Conservation (phyloP, 1,140 invertebrate species). For the Zaprionus africanus region DNA sequence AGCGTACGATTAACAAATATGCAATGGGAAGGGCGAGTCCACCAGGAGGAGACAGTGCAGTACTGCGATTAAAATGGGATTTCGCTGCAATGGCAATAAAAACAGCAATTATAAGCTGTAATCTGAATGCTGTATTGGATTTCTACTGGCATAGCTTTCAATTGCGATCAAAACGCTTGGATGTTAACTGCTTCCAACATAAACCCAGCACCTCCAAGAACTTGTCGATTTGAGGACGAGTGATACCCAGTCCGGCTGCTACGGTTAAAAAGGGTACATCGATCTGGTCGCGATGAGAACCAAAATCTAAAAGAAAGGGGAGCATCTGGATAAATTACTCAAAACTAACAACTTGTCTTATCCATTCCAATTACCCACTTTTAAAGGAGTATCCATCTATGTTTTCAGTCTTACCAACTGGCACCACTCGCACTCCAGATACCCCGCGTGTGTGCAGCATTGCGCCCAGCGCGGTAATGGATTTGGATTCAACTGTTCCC, state of each 20-base stretch:
- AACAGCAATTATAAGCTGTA: too few relatives aligned
- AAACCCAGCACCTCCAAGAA: slow-evolving; percentile 75
- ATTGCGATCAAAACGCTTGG: too few relatives aligned
- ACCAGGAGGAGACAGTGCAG: too few relatives aligned
- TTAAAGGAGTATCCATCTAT: slow-evolving; percentile 76
- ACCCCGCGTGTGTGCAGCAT: slow-evolving; percentile 83
- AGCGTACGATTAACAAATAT: too few relatives aligned
- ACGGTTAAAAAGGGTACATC: slow-evolving; percentile 78
- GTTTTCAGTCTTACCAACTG: slow-evolving; percentile 55
- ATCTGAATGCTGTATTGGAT: too few relatives aligned
- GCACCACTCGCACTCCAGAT: slow-evolving; percentile 80
- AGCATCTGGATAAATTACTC: neutral
- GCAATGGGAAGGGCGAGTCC: too few relatives aligned
- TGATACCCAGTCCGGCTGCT: slow-evolving; percentile 76
- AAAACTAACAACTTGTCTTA: neutral
- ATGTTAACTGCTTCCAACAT: slow-evolving; percentile 54
- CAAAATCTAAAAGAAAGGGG: slow-evolving; percentile 67
- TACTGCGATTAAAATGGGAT: too few relatives aligned
- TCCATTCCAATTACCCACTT: slow-evolving; percentile 35
- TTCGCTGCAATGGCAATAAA: too few relatives aligned
- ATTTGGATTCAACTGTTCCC: slow-evolving; percentile 17
- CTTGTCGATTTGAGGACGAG: slow-evolving; percentile 70
- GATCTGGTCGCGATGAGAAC: slow-evolving; percentile 60
- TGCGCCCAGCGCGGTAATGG: slow-evolving; percentile 70
- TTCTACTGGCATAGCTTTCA: too few relatives aligned